These are phyloP conservation scores for Buphagus erythrorhynchus DNA, from an alignment of 2,797 vertebrate genomes.

Conservation along the genomic window DNA sequence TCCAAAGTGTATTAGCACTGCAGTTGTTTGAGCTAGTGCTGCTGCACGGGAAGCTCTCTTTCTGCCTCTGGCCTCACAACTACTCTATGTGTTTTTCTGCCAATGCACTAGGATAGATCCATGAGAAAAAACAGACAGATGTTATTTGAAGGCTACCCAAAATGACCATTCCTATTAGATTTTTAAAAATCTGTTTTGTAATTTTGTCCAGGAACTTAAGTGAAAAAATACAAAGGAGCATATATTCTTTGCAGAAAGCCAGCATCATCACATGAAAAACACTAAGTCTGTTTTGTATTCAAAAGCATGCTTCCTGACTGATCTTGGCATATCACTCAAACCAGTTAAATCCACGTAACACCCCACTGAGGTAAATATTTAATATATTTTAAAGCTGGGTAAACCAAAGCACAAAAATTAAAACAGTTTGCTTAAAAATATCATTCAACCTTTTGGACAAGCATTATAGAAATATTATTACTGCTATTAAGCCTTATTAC, in stretches of 20 bases:
- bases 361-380: slow-evolving; percentile 13
- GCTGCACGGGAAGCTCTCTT: neutral
- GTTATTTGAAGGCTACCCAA: neutral
- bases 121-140: neutral
- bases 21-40: slow-evolving; percentile 18
- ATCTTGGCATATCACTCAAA: slow-evolving; percentile 11
- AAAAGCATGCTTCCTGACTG: neutral
- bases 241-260: neutral
- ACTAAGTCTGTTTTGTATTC: slow-evolving; percentile 8
- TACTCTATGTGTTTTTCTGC: slow-evolving; percentile 24
- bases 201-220: neutral
- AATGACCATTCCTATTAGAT: neutral
- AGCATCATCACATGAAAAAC: neutral
- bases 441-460: neutral
- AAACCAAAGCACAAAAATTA: neutral
- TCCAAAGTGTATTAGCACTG: slow-evolving; percentile 2
- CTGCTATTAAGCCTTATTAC: neutral
- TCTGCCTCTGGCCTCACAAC: neutral
- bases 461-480: neutral
- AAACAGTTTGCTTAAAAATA: neutral
- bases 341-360: neutral
- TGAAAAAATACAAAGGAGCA: neutral
- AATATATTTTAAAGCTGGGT: slow-evolving; percentile 16
- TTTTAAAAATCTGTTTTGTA: neutral
- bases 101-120: neutral